Percentiles rank a stretch among this genome's conserved stretches.
Conservation (phyloP, 1,140 invertebrate genomes). For the Drosophila chauvacae region DNA sequence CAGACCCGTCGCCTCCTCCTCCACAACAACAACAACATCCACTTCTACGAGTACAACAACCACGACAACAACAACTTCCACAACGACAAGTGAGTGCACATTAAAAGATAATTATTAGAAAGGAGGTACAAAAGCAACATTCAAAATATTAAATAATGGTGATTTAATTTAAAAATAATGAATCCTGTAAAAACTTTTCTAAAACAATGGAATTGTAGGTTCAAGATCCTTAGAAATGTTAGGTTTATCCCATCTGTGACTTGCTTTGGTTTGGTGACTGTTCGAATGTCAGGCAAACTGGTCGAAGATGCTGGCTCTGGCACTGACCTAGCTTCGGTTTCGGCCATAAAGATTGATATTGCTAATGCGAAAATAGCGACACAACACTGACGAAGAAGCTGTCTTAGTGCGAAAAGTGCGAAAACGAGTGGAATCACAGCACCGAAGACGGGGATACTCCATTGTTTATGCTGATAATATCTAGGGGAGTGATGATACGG, state of each 20-base stretch:
- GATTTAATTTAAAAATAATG: not conserved
- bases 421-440: not conserved
- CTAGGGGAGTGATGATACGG: not conserved
- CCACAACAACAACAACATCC: constrained; percentile 22
- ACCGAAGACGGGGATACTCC: constrained; percentile 6
- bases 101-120: not conserved
- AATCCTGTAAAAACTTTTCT: no score
- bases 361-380: constrained; percentile 35
- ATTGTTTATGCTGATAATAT: not conserved
- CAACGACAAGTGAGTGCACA: constrained; percentile 65
- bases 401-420: constrained; percentile 23
- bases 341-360: constrained; percentile 59
- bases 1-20: constrained; percentile 33
- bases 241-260: constrained; percentile 15
- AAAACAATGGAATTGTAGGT: no score
- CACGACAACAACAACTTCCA: constrained; percentile 56
- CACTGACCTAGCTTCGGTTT: constrained; percentile 76
- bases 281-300: constrained; percentile 56
- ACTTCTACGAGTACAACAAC: constrained; percentile 46
- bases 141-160: not conserved
- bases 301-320: constrained; percentile 70
- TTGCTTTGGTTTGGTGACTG: constrained; percentile 35
- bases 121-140: not conserved
- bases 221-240: not conserved
- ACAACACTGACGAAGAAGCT: constrained; percentile 22